Evolutionary conservation across 2,888 invertebrate genomes (phyloP), one percentile per base, ranked within the genome.

Genomic region (Apantesis nais): DNA sequence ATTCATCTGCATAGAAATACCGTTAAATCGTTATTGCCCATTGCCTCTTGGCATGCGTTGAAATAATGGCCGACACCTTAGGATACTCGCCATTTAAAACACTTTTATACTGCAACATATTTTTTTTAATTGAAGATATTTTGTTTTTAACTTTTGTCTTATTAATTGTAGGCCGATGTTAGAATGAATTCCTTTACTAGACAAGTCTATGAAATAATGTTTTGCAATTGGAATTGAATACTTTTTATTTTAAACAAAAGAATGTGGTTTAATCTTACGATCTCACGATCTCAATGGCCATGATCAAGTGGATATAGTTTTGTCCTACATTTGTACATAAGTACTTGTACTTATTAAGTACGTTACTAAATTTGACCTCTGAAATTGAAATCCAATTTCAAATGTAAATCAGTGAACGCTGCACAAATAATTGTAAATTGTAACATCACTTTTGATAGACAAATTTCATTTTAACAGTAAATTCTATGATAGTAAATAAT

Each of bases 1-100:
- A 66, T 66, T 58, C 58, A 67, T 70, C 62, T 58, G 66, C 70
- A 70, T 70, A 70, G 67, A 66, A 70, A 62, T 70, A 62, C 44
- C 66, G 58, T 66, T 58, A 70, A 58, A 67, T n/a, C 39, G 62
- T 70, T 62, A 70, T 70, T 62, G 70, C 62, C 66, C 41, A 66
- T 70, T 62, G 62, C 44, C 41, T 66, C 31, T 66, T 39, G 55
- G 52, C 55, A 52, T 62, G 39, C 52, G 48, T 34, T 11, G 66
- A 12, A 25, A 70, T 70, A 31, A 70, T 37, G 66, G 41, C 62
- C 61, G 31, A 41, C 52, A 66, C 66, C 62, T 70, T 62, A 8
- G 52, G 11, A n/a, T 55, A 41, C 52, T 66, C 29, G 39, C 3
- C 22, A 60, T 44, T 61, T 65, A 37, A 61, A 65, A 61, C 48